phyloP scores from a whole-genome alignment of 2,888 invertebrate genomes.

The Limnephilus auricula region DNA sequence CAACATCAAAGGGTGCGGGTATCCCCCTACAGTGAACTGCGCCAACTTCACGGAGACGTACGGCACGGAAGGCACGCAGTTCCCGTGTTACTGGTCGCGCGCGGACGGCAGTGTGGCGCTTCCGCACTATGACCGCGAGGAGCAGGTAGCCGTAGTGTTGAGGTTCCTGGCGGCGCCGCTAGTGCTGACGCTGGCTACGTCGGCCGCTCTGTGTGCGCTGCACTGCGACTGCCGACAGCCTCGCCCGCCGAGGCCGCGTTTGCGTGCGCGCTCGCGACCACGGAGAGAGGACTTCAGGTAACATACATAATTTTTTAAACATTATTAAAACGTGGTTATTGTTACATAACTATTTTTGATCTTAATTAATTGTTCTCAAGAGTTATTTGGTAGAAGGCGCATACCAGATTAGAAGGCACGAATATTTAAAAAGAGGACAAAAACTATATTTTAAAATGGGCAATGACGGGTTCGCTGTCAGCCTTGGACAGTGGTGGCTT shows the following conservation, averaged over 20 bases:
- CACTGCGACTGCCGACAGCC: slow-evolving; percentile 91
- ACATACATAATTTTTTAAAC: background rate
- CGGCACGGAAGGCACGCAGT: slow-evolving; percentile 83
- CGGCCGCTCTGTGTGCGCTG: slow-evolving; percentile 90
- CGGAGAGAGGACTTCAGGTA: slow-evolving; percentile 69
- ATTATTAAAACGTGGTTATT: background rate
- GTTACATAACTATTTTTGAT: background rate
- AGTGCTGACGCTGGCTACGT: slow-evolving; percentile 89
- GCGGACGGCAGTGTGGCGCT: slow-evolving; percentile 90
- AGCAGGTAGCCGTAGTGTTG: slow-evolving; percentile 89
- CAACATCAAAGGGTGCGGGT: slow-evolving; percentile 91
- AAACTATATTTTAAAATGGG: too few species aligned
- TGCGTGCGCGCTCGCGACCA: slow-evolving; percentile 79
- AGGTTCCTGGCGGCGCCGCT: slow-evolving; percentile 91
- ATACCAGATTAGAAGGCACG: too few species aligned
- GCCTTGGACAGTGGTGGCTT: too few species aligned
- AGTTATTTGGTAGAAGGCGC: too few species aligned
- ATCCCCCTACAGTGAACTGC: slow-evolving; percentile 87
- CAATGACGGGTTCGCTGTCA: too few species aligned
- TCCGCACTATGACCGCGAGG: slow-evolving; percentile 89
- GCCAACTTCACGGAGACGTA: slow-evolving; percentile 85
- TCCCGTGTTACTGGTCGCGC: slow-evolving; percentile 84
- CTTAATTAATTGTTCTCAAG: background rate
- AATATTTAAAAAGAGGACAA: too few species aligned
- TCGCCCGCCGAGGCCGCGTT: slow-evolving; percentile 80